Evolutionary conservation across 2,888 invertebrate species (phyloP), one percentile per base, ranked within the genome.

Genomic region (Diarsia rubi): DNA sequence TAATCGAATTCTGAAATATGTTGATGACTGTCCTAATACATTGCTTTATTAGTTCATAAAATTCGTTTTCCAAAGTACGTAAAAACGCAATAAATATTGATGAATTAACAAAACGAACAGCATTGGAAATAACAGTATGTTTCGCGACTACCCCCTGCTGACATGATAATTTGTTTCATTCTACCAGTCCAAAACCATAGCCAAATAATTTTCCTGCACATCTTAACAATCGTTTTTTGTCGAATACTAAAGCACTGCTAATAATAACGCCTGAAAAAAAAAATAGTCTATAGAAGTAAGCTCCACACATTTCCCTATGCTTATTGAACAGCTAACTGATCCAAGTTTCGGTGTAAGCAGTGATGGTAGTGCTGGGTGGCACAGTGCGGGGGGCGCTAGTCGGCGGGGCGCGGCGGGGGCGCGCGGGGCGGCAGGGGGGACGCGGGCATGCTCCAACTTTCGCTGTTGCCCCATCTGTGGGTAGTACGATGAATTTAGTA

Each of bases 371-470:
- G 75, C 12, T 14, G 8, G 72, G 64, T 78, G 78, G 37, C 71
- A 76, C 81, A 69, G 81, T 14, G 69, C 45, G 76, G 66, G 11
- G 71, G 0, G 71, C 16, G 80, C 93, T 95, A 95, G 93, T 95
- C 95, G 70, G 94, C 85, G 86, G 95, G 95, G 57, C 95, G 94
- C 91, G 94, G 94, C 49, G 95, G 95, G 52, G 96, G 96, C 69
- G 96, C 96, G 84, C 96, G 95, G 68, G 96, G 96, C 49, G 97
- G 97, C 72, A 96, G 94, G 62, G 97, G 97, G 21, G 96, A 96
- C 78, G 94, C 96, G 72, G 97, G 97, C 88, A 96, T 94, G 88
- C 96, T 96, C 96, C 96, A 96, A 83, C 96, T 96, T 91, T 96
- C 96, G 75, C 92, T 92, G 70, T 89, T 92, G 65, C 94, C 95